Evolutionary conservation across 2,113 vertebrate genomes (phyloP), one percentile per base, ranked within the genome.

Genomic region (Willisornis vidua): DNA sequence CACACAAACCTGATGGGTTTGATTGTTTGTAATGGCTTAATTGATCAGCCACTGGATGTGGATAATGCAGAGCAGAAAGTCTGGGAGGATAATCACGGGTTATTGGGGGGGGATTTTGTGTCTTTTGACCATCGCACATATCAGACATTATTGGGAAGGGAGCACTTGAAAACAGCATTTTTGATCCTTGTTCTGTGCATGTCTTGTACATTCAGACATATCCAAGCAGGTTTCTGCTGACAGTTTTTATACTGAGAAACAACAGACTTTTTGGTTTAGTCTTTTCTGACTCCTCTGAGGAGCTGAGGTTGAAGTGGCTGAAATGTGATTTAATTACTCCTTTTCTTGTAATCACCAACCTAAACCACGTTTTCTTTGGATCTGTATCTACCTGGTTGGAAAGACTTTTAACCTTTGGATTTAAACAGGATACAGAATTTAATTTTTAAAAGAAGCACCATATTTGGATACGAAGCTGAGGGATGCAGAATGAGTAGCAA

Each of bases 1-100:
- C 95, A 81, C 77, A 87, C 87, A 75, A 96, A 98, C 52, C 81
- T 78, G 92, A 91, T 93, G 65, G 65, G 23, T 94, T 97, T 95
- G n/a, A 81, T 97, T 97, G 24, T 39, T 55, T 91, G 45, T 39
- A 14, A 37, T 41, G 43, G 14, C 18, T 45, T 72, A 52, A 76
- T 35, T 41, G 48, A 29, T 57, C 52, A 48, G 11, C 29, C 12
- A 1, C 5, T 61, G 52, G n/a, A 7, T 52, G 45, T 85, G 62
- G 37, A 11, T n/a, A 35, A 14, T 55, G 65, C 46, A 70, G 31
- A 73, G 19, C 24, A 74, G 31, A 9, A 9, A 59, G 22, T 51
- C 12, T 15, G 0, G 46, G 31, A 39, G 61, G 43, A 24, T 71
- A 37, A 58, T 31, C 8, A 2, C 3, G 28, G 52, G 19, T 18